Percentiles rank a stretch among this genome's conserved stretches.
phyloP scores from a whole-genome alignment of 2,797 vertebrate genomes.

The Phylloscopus collybita region DNA sequence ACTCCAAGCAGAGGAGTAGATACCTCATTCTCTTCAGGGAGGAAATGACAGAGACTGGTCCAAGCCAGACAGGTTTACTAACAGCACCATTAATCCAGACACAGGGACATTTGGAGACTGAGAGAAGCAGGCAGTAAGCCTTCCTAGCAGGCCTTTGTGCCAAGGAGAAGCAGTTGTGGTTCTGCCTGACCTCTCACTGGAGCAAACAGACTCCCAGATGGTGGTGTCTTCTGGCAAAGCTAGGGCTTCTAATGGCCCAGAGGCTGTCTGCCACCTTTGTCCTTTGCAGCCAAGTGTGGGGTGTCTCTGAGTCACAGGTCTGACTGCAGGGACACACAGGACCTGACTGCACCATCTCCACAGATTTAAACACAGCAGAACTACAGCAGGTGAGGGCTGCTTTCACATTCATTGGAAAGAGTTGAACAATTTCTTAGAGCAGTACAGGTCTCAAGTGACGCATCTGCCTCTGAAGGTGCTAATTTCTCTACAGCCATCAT shows the following conservation, averaged over 20 bases:
- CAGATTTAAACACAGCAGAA: neutral
- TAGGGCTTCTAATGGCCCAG: neutral
- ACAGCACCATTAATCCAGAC: neutral
- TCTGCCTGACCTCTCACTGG: neutral
- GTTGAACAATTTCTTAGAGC: neutral
- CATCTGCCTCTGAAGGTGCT: neutral
- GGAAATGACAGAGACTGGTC: neutral
- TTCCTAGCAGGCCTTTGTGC: neutral
- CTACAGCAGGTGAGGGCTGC: neutral
- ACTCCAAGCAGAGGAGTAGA: neutral
- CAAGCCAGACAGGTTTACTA: neutral
- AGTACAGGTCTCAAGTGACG: neutral
- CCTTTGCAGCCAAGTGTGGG: neutral
- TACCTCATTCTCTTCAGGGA: neutral
- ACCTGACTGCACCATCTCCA: neutral
- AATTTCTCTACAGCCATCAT: neutral
- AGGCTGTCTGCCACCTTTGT: neutral
- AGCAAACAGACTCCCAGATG: neutral
- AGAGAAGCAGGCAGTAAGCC: neutral
- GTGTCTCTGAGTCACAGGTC: fast-evolving
- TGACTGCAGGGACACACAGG: neutral
- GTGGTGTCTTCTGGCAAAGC: neutral
- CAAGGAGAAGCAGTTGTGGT: neutral
- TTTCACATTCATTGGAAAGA: neutral
- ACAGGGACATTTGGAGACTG: fast-evolving